Evolutionary conservation across 2,797 vertebrate species (phyloP), one percentile per base, ranked within the genome.

Genomic region (Lophotriccus pileatus): DNA sequence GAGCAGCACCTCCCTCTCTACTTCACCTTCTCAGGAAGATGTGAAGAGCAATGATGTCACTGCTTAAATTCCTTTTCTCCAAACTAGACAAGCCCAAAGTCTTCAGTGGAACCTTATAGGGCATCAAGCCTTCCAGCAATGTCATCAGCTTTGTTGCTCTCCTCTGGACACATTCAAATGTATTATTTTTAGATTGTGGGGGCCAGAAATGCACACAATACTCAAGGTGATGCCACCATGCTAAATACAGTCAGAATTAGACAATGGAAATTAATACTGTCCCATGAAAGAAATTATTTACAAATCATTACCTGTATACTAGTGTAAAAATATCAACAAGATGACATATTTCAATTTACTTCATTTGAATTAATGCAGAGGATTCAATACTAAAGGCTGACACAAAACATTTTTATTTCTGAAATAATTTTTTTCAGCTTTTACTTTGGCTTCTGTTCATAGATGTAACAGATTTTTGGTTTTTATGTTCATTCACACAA

Each of bases 401-500:
- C 34, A 94, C 39, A 90, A 93, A 80, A 84, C 46, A 96, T 80
- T 84, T 96, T 96, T 85, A 88, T 97, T 96, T 94, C 89, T 93
- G 59, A 89, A 96, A 72, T 85, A 22, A 69, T 90, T 94, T 95
- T 89, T 95, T 94, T 77, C 56, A 90, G 88, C 75, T 96, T 94
- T 97, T 67, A 36, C 15, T 96, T 94, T 96, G 92, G 94, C 96
- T 96, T 96, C 95, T 70, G 74, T 95, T 97, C 93, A 95, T 66
- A 92, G 73, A 83, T 84, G 56, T 43, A 97, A 97, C 96, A 98
- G 94, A 97, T 89, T 97, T 96, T 93, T 90, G 27, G 43, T 96
- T 86, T 96, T 97, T 97, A 92, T 95, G 97, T 74, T 97, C 89
- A 96, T 94, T 97, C 83, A 97, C 63, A 78, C 95, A 97, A 73